phyloP scores from a whole-genome alignment of 2,888 invertebrate species.

The Lomographa bimaculata region DNA sequence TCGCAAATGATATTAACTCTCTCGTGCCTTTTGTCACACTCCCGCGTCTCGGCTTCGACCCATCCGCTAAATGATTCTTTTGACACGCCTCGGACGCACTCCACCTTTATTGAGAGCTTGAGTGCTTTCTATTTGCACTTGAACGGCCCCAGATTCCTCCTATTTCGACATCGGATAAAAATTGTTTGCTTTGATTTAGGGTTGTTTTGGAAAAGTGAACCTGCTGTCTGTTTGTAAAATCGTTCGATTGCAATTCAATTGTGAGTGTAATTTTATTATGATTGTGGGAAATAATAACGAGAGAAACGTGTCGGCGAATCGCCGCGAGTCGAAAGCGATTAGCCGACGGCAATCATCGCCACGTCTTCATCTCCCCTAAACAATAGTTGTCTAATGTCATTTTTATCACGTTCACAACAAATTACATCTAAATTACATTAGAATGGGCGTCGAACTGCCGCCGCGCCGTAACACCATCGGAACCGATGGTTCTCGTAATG shows the following conservation, averaged over 20 bases:
- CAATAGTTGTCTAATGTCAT: constrained; percentile 44
- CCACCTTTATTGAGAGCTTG: constrained; percentile 46
- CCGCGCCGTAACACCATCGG: constrained; percentile 44
- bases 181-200: too few relatives aligned
- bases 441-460: constrained; percentile 52
- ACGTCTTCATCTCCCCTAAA: constrained; percentile 39
- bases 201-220: too few relatives aligned
- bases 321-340: constrained; percentile 17
- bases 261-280: constrained; percentile 14
- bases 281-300: constrained; percentile 22
- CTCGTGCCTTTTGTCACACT: constrained; percentile 56
- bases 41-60: constrained; percentile 26
- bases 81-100: constrained; percentile 54
- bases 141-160: constrained; percentile 13
- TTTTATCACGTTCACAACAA: constrained; percentile 39
- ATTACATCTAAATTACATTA: constrained; percentile 34
- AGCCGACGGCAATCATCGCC: constrained; percentile 32
- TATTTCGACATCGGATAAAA: constrained; percentile 2
- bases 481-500: constrained; percentile 43
- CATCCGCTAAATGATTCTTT: constrained; percentile 59
- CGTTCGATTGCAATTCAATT: constrained; percentile 8
- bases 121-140: constrained; percentile 36
- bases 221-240: constrained; percentile 3
- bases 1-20: constrained; percentile 65
- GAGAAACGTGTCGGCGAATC: constrained; percentile 23